Base-by-base conservation (phyloP, 64 coral and sea anemone species). In the Montipora foliosa region DNA sequence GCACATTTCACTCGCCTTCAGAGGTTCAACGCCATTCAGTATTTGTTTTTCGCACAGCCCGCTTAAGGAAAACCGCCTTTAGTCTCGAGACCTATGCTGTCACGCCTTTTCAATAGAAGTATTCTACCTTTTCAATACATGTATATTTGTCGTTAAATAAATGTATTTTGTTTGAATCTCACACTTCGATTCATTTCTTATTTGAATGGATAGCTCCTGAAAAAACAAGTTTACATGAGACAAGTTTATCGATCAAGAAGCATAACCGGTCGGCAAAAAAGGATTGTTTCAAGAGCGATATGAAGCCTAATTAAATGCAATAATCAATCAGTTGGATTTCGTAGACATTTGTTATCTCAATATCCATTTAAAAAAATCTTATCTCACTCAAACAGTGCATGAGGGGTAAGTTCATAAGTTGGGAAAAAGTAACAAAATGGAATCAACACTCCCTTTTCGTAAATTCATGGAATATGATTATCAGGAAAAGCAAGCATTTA, bases 221-320 rank as follows among this genome's bases (percentile, higher is more conserved):
- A 94, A 64, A 64, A 80, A 44, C 61, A 57, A n/a, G 93, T 94
- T 94, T 85, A 87, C 87, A 90, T 90, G 93, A 79, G 83, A 94
- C 79, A 77, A 66, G 50, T 29, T 77, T 49, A 66, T 29, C 5
- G 29, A 85, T 70, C 52, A 60, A 84, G 50, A 44, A 64, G 76
- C 5, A 68, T 53, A 76, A 84, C 47, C 66, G 37, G 82, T 71
- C 16, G 55, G 47, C 51, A 68, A 67, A 70, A 62, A 53, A 17
- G 22, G 10, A 67, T 20, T 7, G 17, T 71, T 50, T 6, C 16
- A 49, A 72, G 8, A 50, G 15, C 14, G 76, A 78, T 46, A 19
- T 49, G 45, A 21, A 50, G 5, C 6, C 3, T 71, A 71, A 11
- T 70, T 16, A 11, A 12, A 22, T 72, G 67, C 45, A 72, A 49